Conservation (phyloP, 2,888 invertebrate species). For the Phasia obesa region DNA sequence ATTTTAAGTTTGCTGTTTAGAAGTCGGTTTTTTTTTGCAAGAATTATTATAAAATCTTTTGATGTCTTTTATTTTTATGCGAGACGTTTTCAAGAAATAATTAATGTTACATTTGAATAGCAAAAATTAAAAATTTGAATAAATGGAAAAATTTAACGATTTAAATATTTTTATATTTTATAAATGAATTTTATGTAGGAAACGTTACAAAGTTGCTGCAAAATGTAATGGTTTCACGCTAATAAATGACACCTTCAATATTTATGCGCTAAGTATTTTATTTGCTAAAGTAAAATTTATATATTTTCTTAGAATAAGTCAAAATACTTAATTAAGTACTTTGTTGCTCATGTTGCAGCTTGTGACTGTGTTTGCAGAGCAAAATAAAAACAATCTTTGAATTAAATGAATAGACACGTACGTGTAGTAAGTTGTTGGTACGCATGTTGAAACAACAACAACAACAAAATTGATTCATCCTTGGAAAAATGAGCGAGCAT, state of each 20-base stretch:
- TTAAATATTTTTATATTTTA: too few relatives aligned
- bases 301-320: conserved; percentile 36
- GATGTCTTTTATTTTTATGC: conserved; percentile 4
- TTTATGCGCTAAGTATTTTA: conserved; percentile 35
- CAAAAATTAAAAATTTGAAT: neutral
- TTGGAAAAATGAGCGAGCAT: conserved; percentile 11
- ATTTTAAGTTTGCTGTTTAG: too few relatives aligned
- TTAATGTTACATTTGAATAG: conserved; percentile 31
- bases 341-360: conserved; percentile 13
- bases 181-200: too few relatives aligned
- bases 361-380: conserved; percentile 34
- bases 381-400: conserved; percentile 57
- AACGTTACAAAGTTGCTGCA: conserved; percentile 62
- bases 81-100: conserved; percentile 28
- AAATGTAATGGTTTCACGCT: conserved; percentile 63
- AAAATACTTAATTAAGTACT: conserved; percentile 50
- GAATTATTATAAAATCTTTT: conserved; percentile 32
- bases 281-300: conserved; percentile 15
- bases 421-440: conserved; percentile 75
- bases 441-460: conserved; percentile 73
- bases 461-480: conserved; percentile 53
- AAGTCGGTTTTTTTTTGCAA: too few relatives aligned
- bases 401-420: conserved; percentile 78
- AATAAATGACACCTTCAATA: conserved; percentile 66
- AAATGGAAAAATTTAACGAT: too few relatives aligned